Evolutionary conservation across 2,888 invertebrate species (phyloP).

Genomic region (Brachypterus glaber): DNA sequence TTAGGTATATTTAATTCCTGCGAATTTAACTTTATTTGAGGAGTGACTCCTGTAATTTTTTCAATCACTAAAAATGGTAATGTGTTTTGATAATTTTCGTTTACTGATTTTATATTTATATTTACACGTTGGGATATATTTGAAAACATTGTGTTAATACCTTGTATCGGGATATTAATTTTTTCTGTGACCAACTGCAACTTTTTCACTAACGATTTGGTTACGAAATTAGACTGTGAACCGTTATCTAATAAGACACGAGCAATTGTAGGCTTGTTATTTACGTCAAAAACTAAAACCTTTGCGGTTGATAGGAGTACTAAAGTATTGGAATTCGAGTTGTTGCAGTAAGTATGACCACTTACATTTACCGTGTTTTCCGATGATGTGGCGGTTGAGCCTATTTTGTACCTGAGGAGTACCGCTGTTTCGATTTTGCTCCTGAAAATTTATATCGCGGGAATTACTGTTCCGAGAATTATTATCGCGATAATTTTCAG

Average conservation of each 20-base stretch:
- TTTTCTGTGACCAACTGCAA: background rate
- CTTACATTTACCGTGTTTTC: background rate
- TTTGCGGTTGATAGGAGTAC: slow-evolving; percentile 1
- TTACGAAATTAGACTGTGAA: slow-evolving; percentile 4
- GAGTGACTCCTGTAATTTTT: slow-evolving; percentile 12
- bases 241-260: slow-evolving; percentile 1
- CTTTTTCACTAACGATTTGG: background rate
- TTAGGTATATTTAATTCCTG: background rate
- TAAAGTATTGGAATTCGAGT: background rate
- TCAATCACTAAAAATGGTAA: slow-evolving; percentile 11
- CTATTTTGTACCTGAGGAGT: background rate
- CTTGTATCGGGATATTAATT: background rate
- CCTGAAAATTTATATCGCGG: no score
- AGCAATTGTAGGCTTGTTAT: background rate
- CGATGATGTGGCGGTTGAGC: background rate
- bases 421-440: background rate
- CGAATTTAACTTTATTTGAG: background rate
- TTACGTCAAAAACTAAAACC: background rate
- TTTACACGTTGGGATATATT: background rate
- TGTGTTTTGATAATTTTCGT: slow-evolving; percentile 2
- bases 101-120: slow-evolving; percentile 3
- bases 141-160: background rate
- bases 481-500: background rate
- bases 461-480: no score
- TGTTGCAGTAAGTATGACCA: background rate